Base-by-base conservation (phyloP, 2,113 vertebrate genomes). In the Sander lucioperca region DNA sequence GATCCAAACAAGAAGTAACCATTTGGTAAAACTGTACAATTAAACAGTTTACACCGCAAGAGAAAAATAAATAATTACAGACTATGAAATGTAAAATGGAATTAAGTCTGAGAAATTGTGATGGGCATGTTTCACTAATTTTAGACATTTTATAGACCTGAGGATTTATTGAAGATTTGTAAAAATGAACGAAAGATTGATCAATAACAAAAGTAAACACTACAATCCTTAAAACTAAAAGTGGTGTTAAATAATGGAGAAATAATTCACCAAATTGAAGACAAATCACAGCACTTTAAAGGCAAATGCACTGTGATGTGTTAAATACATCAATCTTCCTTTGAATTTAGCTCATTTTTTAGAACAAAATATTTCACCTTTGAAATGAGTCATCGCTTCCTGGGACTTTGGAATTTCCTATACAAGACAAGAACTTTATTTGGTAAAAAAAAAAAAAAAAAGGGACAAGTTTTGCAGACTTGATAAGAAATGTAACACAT, bases 391-490 rank as follows among this genome's bases (percentile, higher is more conserved):
- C 54, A 21, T 33, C 1, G 0, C 18, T 4, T 23, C 25, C 50
- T 45, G 11, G 6, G 45, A 74, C 43, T 54, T 67, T 11, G 12
- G 9, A 68, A 30, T 65, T 72, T 36, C 27, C 19, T 18, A 13
- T 9, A 15, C 0, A 9, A 54, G 4, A 39, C 10, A 45, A 43
- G 5, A 77, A 21, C n/a, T 21, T 59, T 5, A 69, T 66, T 27
- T 67, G 21, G 27, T n/a, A 27, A 25, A 73, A n/a, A n/a, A n/a
- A n/a, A n/a, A n/a, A n/a, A 79, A 27, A 25, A 73, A 79, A 58
- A 69, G 15, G 14, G 1, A 6, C 30, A 67, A 4, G 5, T 47
- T 79, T 25, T 15, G 16, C 58, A 43, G 21, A 25, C 47, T 15
- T 65, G n/a, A 67, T 63, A 23, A 19, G 4, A 18, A 33, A 67